Evolutionary conservation across 2,888 invertebrate genomes (phyloP).

Genomic region (Theretra japonica): DNA sequence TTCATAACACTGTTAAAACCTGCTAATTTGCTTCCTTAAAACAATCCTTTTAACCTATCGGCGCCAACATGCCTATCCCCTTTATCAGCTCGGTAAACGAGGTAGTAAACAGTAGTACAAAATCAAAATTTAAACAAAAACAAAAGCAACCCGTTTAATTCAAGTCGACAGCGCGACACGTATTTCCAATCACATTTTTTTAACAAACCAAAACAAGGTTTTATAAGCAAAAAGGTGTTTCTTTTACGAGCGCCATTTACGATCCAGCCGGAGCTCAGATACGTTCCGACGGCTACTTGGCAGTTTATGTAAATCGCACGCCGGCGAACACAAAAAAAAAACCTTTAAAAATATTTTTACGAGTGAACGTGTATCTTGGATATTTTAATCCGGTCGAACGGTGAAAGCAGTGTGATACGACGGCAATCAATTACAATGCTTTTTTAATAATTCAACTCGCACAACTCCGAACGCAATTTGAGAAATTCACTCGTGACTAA

Average conservation of each 20-base stretch:
- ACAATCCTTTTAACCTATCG: background rate
- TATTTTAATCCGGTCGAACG: constrained; percentile 58
- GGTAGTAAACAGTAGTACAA: background rate
- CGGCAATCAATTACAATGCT: constrained; percentile 31
- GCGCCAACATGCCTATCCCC: background rate
- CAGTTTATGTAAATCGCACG: constrained; percentile 72
- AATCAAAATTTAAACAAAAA: constrained; percentile 16
- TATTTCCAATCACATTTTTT: constrained; percentile 51
- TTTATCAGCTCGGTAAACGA: constrained; percentile 5
- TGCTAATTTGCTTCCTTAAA: background rate
- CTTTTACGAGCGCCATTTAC: constrained; percentile 75
- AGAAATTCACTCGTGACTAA: constrained; percentile 33
- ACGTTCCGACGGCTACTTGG: constrained; percentile 69
- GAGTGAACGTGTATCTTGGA: constrained; percentile 55
- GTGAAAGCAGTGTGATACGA: constrained; percentile 38
- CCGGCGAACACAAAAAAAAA: constrained; percentile 62
- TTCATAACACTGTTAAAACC: no score
- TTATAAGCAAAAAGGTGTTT: constrained; percentile 72
- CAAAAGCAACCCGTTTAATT: constrained; percentile 23
- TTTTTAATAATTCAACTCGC: constrained; percentile 32
- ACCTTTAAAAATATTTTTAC: constrained; percentile 54
- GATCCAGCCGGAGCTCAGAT: constrained; percentile 56
- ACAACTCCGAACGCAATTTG: constrained; percentile 28
- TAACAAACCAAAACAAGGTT: constrained; percentile 49
- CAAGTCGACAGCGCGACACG: constrained; percentile 22